Base-by-base conservation (phyloP, 2,797 vertebrate genomes). In the Girardinus metallicus region DNA sequence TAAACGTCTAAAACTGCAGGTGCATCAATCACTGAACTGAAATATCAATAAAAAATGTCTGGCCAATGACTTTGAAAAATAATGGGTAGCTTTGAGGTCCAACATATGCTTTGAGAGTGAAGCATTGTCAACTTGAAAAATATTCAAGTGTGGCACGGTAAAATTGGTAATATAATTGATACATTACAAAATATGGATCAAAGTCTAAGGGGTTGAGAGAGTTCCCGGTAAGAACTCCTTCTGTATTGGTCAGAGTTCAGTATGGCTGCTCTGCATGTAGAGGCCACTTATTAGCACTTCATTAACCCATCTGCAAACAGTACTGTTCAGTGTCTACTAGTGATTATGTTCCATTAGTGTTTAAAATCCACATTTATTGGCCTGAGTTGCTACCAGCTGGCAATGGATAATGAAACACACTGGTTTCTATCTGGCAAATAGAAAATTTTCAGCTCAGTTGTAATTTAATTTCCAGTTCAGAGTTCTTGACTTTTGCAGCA, bases 1-100 rank as follows among this genome's bases (percentile, higher is more conserved):
- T n/a, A 51, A 55, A n/a, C 57, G 23, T 72, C 53, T 46, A 13
- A 43, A 43, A 16, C 68, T 44, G 16, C 39, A 29, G 31, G 39
- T 78, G 51, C 18, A 62, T 80, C 75, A 53, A 73, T 86, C 15
- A 78, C 2, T 80, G 49, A 74, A 46, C 77, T 57, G 26, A 64
- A 21, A 9, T 18, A 8, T 74, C 36, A 57, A 43, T 78, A 70
- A 72, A 29, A 68, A 71, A 15, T 0, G 41, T 72, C 68, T 72
- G 66, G 23, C 1, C 39, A 46, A 29, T 44, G 26, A 72, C 68
- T 44, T 46, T 46, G 68, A 72, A 72, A 44, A 44, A 46, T 29
- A 29, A 44, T 13, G 0, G 13, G n/a, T 3, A 3, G 41, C n/a
- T 29, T 44, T 71, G 5, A 29, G 68, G 3, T 3, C 57, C 57